Evolutionary conservation across 2,888 invertebrate genomes (phyloP).

Genomic region (Cosmia pyralina): DNA sequence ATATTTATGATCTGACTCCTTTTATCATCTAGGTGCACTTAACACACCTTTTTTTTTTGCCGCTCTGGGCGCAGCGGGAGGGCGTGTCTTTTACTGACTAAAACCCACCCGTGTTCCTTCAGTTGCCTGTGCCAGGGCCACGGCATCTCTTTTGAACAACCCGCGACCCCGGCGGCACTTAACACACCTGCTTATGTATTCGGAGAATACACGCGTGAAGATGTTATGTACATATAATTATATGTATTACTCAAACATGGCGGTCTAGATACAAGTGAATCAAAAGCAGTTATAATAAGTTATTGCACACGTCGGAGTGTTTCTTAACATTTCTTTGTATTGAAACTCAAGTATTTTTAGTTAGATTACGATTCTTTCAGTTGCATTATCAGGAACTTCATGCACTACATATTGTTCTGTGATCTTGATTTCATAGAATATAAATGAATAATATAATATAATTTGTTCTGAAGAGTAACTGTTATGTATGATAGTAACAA

Average conservation of each 20-base stretch:
- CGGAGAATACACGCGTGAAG: not conserved
- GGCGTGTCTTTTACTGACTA: too few relatives aligned
- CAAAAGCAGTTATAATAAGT: slow-evolving; percentile 28
- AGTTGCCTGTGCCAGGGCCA: too few relatives aligned
- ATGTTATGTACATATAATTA: slow-evolving; percentile 13
- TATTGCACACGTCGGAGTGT: slow-evolving; percentile 22
- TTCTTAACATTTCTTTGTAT: slow-evolving; percentile 39
- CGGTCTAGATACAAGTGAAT: slow-evolving; percentile 39
- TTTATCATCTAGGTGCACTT: not conserved
- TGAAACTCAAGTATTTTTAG: slow-evolving; percentile 18
- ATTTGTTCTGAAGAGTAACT: too few relatives aligned
- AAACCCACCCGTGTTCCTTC: too few relatives aligned
- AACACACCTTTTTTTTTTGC: too few relatives aligned
- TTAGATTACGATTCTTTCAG: not conserved
- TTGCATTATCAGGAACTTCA: slow-evolving; percentile 31
- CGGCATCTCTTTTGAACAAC: too few relatives aligned
- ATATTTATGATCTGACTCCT: not conserved
- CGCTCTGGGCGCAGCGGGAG: too few relatives aligned
- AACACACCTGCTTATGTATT: not conserved
- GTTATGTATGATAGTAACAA: too few relatives aligned
- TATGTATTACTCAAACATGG: slow-evolving; percentile 44
- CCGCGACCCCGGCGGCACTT: too few relatives aligned
- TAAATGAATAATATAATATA: too few relatives aligned
- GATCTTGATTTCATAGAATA: slow-evolving; percentile 3
- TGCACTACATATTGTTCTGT: slow-evolving; percentile 17